Conservation (phyloP, 92 coral and sea anemone genomes). For the Phenganax stokvisi region DNA sequence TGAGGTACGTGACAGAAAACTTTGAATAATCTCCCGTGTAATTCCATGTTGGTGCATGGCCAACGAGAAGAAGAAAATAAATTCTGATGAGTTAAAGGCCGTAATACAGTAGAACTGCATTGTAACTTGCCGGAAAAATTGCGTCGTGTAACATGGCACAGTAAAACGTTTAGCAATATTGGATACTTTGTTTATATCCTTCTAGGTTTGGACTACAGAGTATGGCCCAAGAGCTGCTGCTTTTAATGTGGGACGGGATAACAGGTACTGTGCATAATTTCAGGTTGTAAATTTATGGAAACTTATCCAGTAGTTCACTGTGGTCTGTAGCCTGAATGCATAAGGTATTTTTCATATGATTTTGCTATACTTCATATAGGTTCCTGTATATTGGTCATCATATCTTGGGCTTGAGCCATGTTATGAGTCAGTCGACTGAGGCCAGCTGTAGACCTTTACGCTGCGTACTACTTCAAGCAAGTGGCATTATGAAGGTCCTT, state of each 20-base stretch:
- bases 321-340: too few species aligned
- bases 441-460: constrained; percentile 83
- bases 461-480: constrained; percentile 80
- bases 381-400: constrained; percentile 93
- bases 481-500: constrained; percentile 77
- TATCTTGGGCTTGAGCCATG: constrained; percentile 88
- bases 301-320: background rate
- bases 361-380: constrained; percentile 37
- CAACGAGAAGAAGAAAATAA: too few species aligned
- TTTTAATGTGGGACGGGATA: constrained; percentile 88
- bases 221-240: constrained; percentile 99
- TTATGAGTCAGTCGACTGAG: constrained; percentile 81
- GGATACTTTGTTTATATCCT: background rate
- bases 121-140: too few species aligned
- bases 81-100: too few species aligned
- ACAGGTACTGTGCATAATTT: constrained; percentile 59
- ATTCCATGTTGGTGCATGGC: too few species aligned
- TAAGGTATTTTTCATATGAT: background rate
- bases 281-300: background rate
- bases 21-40: too few species aligned
- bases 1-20: constrained; percentile 53
- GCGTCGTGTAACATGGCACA: too few species aligned
- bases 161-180: background rate
- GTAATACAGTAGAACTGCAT: too few species aligned
- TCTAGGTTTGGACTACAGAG: constrained; percentile 94